Base-by-base conservation (phyloP, 2,797 vertebrate species). In the Rhinichthys osculus region DNA sequence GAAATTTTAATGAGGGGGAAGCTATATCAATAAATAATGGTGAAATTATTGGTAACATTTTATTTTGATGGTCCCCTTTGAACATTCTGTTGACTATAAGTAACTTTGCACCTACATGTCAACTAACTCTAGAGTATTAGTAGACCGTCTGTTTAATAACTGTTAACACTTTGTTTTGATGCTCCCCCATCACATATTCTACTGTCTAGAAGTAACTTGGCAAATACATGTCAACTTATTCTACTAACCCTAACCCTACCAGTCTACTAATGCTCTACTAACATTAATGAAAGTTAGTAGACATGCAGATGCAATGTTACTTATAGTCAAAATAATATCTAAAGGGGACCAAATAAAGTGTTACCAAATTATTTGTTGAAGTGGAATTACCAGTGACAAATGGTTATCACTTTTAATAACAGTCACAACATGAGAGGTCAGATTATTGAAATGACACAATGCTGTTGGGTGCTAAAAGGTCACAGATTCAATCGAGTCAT, bases 401-500 rank as follows among this genome's bases (percentile, higher is more conserved):
- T 11, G 33, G 17, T 23, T 40, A 23, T n/a, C 17, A 2, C 64
- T 35, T 81, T 52, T 52, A 19, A 81, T 40, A 23, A 70, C 33
- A 35, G 47, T 83, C 40, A 50, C 11, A 50, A 14, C 9, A 27
- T 59, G 57, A 67, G 6, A 40, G 35, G 33, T 69, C 47, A 67
- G 33, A 69, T 84, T 69, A 77, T 67, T 77, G 82, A 76, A 67
- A 67, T 50, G 23, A 66, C 35, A 13, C 21, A 69, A 54, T 30
- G 62, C n/a, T 3, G 7, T 69, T 70, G 74, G 35, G 64, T 23
- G 64, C 62, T 70, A 47, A 84, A 84, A 78, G 64, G 83, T 78
- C 62, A 78, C 35, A 69, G 73, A 84, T n/a, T 67, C 2, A 27
- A 54, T 78, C n/a, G 2, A 70, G 78, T 70, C 1, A 67, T 52